Evolutionary conservation across 1,140 invertebrate genomes (phyloP), one percentile per base, ranked within the genome.

Genomic region (Drosophila eugracilis): DNA sequence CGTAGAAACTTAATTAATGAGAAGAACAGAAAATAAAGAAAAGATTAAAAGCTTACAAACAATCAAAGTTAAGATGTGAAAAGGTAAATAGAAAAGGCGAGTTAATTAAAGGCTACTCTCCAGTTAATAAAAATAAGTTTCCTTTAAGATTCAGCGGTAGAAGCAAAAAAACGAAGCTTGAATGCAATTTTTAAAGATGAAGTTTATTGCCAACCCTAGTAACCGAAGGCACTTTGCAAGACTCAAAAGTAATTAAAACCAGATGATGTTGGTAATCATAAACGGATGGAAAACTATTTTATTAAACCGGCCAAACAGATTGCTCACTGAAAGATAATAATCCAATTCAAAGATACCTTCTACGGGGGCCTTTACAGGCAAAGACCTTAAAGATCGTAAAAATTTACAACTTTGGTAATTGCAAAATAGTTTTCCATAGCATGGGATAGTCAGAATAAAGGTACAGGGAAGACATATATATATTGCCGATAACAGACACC

Each of bases 371-470:
- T 10, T 17, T 7, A 14, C 24, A 12, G 22, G 10, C 24, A 15
- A 17, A 55, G 14, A 34, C 36, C 60, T 65, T 62, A 30, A 34
- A 36, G 52, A 54, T 53, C 69, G 60, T 86, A 75, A 88, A 86
- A 81, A 58, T 86, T 75, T 88, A 86, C 74, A 88, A 55, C 83
- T 71, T 78, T 66, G 53, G 81, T 85, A 85, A 85, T 78, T 85
- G 79, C 83, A 77, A 88, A 85, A 86, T 81, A 86, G 77, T 85
- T 86, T 15, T 32, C 57, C 34, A 45, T 36, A 74, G 42, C 34
- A 70, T 22, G 34, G 30, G 17, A 26, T 41, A 32, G 32, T 26
- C 21, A 49, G 37, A n/a, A n/a, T 52, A 45, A 28, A 45, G 15
- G 12, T 32, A 10, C 15, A 48, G 19, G 15, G 41, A 53, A 14